A percentile compares a stretch with the other conserved stretches of the same genome.
Evolutionary conservation across 2,797 vertebrate species (phyloP).

Genomic region (Lagorchestes hirsutus): DNA sequence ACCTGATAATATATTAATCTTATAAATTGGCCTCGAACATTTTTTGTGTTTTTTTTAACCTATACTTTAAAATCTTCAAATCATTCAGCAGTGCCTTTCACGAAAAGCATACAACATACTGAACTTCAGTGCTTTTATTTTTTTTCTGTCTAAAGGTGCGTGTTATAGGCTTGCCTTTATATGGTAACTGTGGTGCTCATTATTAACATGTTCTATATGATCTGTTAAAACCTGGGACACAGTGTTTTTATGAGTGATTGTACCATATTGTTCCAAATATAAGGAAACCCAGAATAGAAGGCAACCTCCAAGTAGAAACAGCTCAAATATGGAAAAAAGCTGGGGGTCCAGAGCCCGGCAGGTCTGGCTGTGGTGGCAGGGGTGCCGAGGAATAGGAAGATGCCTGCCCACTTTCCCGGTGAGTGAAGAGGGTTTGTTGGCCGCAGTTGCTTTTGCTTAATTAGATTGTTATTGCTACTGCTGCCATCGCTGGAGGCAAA

Average conservation of each 20-base stretch:
- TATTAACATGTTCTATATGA: conserved; percentile 76
- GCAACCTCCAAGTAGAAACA: conserved; percentile 82
- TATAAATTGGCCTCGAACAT: conserved; percentile 22
- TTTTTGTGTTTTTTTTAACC: conserved; percentile 37
- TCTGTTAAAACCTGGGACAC: conserved; percentile 78
- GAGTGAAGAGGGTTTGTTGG: conserved; percentile 76
- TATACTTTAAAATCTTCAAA: conserved; percentile 15
- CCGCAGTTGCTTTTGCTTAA: conserved; percentile 60
- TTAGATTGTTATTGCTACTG: conserved; percentile 47
- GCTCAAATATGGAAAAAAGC: conserved; percentile 83
- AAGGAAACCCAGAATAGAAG: conserved; percentile 83
- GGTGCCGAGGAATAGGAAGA: conserved; percentile 81
- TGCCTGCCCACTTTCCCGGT: conserved; percentile 81
- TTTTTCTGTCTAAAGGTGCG: conserved; percentile 56
- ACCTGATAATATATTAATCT: conserved; percentile 34
- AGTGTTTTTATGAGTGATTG: conserved; percentile 81
- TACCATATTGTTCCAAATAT: conserved; percentile 83
- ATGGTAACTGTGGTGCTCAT: conserved; percentile 74
- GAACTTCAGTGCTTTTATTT: background rate
- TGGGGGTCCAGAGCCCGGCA: conserved; percentile 81
- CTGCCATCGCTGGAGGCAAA: conserved; percentile 49
- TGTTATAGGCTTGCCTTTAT: conserved; percentile 69
- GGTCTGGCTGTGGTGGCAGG: conserved; percentile 82
- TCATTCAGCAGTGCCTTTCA: background rate
- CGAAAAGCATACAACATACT: background rate